phyloP scores from a whole-genome alignment of 2,888 invertebrate species.

The Alsophila aescularia region DNA sequence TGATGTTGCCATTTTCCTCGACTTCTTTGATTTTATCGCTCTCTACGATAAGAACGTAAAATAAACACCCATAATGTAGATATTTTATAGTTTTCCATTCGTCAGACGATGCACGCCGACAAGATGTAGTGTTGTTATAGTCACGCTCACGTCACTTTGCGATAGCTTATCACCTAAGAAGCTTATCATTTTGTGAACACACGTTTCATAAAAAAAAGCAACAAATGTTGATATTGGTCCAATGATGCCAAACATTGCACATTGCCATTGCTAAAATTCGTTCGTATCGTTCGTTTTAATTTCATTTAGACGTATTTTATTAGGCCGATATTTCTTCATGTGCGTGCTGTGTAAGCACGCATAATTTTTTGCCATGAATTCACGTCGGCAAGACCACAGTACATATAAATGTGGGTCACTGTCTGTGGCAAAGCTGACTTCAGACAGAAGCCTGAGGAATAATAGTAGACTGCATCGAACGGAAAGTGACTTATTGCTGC shows the following conservation, averaged over 20 bases:
- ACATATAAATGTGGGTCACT: no score
- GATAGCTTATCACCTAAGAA: slow-evolving; percentile 14
- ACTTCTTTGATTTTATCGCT: background rate
- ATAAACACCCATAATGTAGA: background rate
- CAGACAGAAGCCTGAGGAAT: no score
- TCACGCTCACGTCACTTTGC: background rate
- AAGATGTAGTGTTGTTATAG: background rate
- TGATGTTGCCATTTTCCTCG: background rate
- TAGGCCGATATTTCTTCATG: no score
- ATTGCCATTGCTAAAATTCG: no score
- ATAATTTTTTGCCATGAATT: no score
- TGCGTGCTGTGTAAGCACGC: no score
- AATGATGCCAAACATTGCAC: background rate
- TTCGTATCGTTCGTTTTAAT: no score
- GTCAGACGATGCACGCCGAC: slow-evolving; percentile 1
- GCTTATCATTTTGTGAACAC: slow-evolving; percentile 7
- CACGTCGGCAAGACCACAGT: no score
- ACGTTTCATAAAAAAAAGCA: slow-evolving; percentile 6
- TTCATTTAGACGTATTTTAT: no score
- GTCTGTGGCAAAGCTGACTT: no score
- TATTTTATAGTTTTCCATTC: background rate
- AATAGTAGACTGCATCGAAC: no score
- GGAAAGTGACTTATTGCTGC: no score
- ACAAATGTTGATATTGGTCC: background rate
- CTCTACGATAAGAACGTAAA: background rate